Evolutionary conservation across 1,140 invertebrate species (phyloP), one percentile per base, ranked within the genome.

Genomic region (Oreohelix idahoensis): DNA sequence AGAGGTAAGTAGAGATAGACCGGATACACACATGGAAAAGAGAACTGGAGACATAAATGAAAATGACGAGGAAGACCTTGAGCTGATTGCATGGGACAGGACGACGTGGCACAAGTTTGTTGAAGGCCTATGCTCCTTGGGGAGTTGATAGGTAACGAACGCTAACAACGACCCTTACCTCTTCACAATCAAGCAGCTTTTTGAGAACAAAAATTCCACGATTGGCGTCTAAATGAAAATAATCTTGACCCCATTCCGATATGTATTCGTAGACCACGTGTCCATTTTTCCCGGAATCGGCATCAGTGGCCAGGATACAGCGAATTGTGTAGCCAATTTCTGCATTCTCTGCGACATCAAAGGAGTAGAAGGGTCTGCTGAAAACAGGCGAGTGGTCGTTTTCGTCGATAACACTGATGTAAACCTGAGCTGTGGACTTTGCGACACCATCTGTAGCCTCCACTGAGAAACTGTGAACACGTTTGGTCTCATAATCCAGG

Each of bases 301-400:
- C 45, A 79, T 92, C 92, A 29, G 73, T 79, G 15, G 92, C 92
- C 26, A 81, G 42, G 15, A 98, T 88, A 29, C 82, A 81, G 10
- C 89, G 92, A 36, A 93, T 86, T 39, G 86, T 91, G 81, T 84
- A 89, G 45, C 84, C 88, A n/a, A 80, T 86, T 75, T 89, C 96
- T 96, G 66, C 93, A 0, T 96, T 96, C 93, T 98, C 97, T n/a
- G 95, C 93, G 0, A 97, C 94, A 84, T 96, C 95, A 88, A 97
- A 97, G 26, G 94, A 95, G 91, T 97, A 98, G 94, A 95, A 96
- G 0, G 95, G 94, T 87, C 96, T 95, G 84, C 95, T 95, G 93
- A 98, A 98, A n/a, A 94, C 93, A 0, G 98, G 98, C 1, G 96
- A 95, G 92, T 98, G 98, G 94, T 98, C 97, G 90, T 99, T 99